These are phyloP conservation scores for Tetraneura akinire DNA, from an alignment of 1,140 invertebrate genomes.

Conservation along the genomic window DNA sequence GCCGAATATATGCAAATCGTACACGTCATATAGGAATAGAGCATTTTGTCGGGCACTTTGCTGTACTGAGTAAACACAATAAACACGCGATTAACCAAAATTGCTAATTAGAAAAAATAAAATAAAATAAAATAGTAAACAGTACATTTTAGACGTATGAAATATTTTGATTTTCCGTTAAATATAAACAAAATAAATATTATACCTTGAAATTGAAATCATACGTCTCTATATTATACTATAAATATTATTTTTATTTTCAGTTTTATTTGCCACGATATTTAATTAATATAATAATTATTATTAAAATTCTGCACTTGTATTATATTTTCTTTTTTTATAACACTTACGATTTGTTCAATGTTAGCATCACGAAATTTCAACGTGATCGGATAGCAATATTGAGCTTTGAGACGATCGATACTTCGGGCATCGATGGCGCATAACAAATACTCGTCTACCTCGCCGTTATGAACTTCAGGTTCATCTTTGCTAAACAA, in stretches of 20 bases:
- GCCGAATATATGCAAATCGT: conserved; percentile 73
- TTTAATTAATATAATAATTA: no score
- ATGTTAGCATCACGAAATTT: conserved; percentile 76
- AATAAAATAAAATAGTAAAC: no score
- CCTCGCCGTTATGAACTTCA: conserved; percentile 72
- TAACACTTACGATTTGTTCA: conserved; percentile 72
- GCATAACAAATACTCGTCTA: conserved; percentile 90
- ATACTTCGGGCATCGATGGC: conserved; percentile 94
- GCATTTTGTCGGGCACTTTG: conserved; percentile 78
- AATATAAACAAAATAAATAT: no score
- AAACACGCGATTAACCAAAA: not conserved
- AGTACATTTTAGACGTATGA: no score
- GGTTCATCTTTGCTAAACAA: conserved; percentile 42
- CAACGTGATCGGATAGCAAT: conserved; percentile 78
- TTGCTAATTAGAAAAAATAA: no score
- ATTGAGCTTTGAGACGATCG: conserved; percentile 80
- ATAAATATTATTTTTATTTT: no score
- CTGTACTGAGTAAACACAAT: conserved; percentile 67
- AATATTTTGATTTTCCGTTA: no score
- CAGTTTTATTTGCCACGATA: no score
- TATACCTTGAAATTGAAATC: no score
- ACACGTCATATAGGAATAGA: conserved; percentile 80
- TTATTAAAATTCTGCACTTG: no score
- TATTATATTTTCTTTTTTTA: no score
- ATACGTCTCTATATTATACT: no score